These are phyloP conservation scores for Tetramorium parvispinum DNA, from an alignment of 1,140 invertebrate species.

Conservation along the genomic window DNA sequence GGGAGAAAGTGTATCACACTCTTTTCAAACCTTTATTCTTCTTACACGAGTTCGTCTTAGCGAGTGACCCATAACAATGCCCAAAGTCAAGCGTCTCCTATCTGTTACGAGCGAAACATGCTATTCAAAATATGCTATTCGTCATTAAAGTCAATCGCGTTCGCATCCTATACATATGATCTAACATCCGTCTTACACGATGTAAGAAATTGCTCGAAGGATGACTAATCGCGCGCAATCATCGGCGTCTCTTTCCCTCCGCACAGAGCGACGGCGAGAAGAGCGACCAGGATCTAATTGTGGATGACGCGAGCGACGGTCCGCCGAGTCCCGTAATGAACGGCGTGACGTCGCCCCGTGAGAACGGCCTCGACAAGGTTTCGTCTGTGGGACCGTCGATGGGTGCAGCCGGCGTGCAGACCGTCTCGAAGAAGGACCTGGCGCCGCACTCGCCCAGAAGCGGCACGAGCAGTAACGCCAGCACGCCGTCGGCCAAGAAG, in stretches of 20 bases:
- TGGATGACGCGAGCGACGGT: conserved; percentile 96
- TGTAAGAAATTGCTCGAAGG: neutral
- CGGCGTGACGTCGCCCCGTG: conserved; percentile 91
- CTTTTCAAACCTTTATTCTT: too few species aligned
- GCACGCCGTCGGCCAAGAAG: conserved; percentile 91
- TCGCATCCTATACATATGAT: too few species aligned
- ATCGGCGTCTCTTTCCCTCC: neutral
- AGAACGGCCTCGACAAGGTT: conserved; percentile 91
- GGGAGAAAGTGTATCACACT: too few species aligned
- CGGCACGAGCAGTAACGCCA: conserved; percentile 92
- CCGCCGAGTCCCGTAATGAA: conserved; percentile 86
- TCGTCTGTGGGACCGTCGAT: conserved; percentile 75
- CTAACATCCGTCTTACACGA: too few species aligned
- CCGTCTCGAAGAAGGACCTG: conserved; percentile 86
- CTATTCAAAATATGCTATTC: too few species aligned
- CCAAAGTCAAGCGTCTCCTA: too few species aligned
- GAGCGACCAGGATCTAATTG: conserved; percentile 98
- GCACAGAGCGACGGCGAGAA: conserved; percentile 97
- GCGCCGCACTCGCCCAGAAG: conserved; percentile 88
- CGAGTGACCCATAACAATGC: too few species aligned
- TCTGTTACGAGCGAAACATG: too few species aligned
- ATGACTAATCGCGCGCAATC: neutral
- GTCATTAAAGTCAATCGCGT: too few species aligned
- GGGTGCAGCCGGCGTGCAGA: conserved; percentile 77
- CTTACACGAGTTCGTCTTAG: too few species aligned